phyloP scores from a whole-genome alignment of 2,113 vertebrate species.

The Raphicerus campestris region DNA sequence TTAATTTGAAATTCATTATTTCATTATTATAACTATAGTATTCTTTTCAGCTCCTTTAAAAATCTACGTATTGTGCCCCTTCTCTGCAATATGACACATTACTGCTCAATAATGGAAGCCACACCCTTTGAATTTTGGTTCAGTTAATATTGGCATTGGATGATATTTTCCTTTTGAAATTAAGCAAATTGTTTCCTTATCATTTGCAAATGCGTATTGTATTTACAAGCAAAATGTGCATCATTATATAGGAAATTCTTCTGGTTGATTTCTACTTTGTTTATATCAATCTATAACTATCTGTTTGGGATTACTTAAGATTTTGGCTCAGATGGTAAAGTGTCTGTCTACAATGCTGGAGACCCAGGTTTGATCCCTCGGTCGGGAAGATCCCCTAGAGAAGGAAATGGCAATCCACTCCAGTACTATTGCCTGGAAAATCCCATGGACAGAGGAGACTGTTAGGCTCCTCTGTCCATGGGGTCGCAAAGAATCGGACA shows the following conservation, averaged over 20 bases:
- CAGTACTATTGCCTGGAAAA: too few relatives aligned
- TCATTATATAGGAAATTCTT: slow-evolving; percentile 16
- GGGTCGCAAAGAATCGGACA: too few relatives aligned
- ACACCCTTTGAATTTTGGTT: not conserved
- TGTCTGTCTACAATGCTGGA: too few relatives aligned
- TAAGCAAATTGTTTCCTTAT: slow-evolving; percentile 1
- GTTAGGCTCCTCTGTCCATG: too few relatives aligned
- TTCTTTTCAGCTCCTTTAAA: not conserved
- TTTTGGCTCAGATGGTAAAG: not conserved
- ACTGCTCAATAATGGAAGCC: not conserved
- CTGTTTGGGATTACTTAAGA: slow-evolving; percentile 29
- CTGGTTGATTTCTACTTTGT: not conserved
- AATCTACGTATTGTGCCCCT: not conserved
- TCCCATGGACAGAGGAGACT: too few relatives aligned
- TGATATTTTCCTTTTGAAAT: not conserved
- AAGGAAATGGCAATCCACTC: too few relatives aligned
- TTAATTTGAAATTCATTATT: not conserved
- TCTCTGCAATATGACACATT: not conserved
- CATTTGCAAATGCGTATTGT: not conserved
- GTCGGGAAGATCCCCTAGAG: too few relatives aligned
- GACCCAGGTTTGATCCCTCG: too few relatives aligned
- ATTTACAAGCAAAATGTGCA: not conserved
- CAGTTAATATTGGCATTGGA: not conserved
- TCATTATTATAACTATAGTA: not conserved
- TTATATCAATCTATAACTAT: not conserved